Base-by-base conservation (phyloP, 2,888 invertebrate genomes). In the Argynnis bischoffii region DNA sequence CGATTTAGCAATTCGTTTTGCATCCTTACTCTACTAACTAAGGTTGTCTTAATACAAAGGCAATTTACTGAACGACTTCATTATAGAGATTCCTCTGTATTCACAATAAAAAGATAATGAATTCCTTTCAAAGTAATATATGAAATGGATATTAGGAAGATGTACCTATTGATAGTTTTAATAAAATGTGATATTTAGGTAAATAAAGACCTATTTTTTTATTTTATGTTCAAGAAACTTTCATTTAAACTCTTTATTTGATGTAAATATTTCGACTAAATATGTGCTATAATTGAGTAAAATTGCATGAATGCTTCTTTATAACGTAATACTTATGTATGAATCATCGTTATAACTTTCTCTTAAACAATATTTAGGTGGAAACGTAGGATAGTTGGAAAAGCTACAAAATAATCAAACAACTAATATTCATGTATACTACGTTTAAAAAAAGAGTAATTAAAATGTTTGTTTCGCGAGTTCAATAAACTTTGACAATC, bases 281-380 rank as follows among this genome's bases (percentile, higher is more conserved):
- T 41, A 41, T 41, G 35, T 11, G 35, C 11, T 41, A 11, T 11
- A 41, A 41, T 2, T 41, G 35, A 79, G 77, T 74, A 69, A 70
- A 70, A 61, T 41, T 41, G 18, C n/a, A 35, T 41, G 35, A 61
- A 16, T 41, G 61, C 41, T 2, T 48, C 59, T 41, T 51, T 15
- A 14, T 51, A 51, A 61, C 51, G 48, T 48, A 14, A 59, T 13
- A 51, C 4, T 16, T 15, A 15, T 51, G 2, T 61, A 61, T 61
- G 51, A 53, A 61, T 61, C 51, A 51, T 21, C 18, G 15, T 15
- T 51, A 53, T 50, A 21, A 6, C 4, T 41, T 41, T 51, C 51
- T 61, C 18, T 61, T 73, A 76, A 79, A 79, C 71, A 75, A 71
- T 65, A 70, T 75, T 77, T 77, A 76, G 74, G 74, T 75, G 74